phyloP scores from a whole-genome alignment of 2,113 vertebrate genomes.

The Passer domesticus region DNA sequence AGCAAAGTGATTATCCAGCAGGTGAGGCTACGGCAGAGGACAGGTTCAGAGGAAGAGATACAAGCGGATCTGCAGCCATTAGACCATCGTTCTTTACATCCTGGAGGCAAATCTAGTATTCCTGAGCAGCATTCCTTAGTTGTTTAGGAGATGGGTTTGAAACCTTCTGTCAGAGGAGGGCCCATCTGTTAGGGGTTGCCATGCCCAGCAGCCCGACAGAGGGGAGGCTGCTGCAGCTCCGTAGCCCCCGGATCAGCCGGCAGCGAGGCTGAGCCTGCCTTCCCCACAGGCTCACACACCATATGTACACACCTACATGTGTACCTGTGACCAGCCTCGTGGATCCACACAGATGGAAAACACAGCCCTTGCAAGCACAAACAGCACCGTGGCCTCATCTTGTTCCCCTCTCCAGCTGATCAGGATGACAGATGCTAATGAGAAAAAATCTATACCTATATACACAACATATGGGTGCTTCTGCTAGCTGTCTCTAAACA shows the following conservation, averaged over 20 bases:
- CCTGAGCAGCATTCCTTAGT: background rate
- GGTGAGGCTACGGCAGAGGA: accelerated
- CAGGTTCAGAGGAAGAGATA: background rate
- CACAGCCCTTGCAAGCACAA: background rate
- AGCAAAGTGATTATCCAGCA: background rate
- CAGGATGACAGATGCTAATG: background rate
- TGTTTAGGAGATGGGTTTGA: background rate
- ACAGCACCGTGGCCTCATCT: background rate
- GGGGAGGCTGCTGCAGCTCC: background rate
- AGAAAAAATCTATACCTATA: background rate
- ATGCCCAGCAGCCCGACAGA: background rate
- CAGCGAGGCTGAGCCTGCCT: background rate
- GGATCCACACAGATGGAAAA: background rate
- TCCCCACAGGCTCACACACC: background rate
- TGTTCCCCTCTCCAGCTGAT: background rate
- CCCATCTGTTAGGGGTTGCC: constrained; percentile 4
- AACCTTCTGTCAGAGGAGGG: background rate
- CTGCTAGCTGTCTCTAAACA: background rate
- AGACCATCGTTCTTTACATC: background rate
- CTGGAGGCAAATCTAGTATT: background rate
- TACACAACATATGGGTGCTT: background rate
- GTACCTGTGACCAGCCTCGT: background rate
- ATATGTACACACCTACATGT: accelerated
- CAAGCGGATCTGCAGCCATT: background rate
- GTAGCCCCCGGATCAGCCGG: accelerated